phyloP scores from a whole-genome alignment of 2,113 vertebrate species.

The Chascanopsetta lugubris region DNA sequence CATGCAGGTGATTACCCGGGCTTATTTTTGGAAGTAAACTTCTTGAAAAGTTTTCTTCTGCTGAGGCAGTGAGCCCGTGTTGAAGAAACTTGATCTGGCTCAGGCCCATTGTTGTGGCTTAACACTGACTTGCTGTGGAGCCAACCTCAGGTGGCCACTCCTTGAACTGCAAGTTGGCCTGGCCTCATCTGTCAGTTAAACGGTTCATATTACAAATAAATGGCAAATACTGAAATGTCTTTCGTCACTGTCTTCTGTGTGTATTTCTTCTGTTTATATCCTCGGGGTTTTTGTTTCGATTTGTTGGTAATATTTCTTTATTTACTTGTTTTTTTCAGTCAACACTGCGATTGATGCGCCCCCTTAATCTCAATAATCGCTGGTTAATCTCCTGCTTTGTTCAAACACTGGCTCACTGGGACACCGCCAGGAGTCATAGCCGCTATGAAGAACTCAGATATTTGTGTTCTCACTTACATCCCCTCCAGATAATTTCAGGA shows the following conservation, averaged over 20 bases:
- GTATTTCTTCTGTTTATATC: too few relatives aligned
- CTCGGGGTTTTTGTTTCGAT: too few relatives aligned
- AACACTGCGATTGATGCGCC: too few relatives aligned
- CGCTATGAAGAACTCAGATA: background rate
- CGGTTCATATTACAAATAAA: too few relatives aligned
- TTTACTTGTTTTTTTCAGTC: too few relatives aligned
- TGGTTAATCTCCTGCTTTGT: background rate
- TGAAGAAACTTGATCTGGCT: background rate
- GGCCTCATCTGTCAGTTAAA: too few relatives aligned
- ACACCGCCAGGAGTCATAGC: background rate
- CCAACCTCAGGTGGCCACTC: too few relatives aligned
- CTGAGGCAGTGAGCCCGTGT: background rate
- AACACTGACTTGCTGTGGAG: background rate
- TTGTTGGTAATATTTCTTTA: too few relatives aligned
- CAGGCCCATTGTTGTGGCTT: background rate
- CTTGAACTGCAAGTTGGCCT: too few relatives aligned
- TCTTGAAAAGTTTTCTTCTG: background rate
- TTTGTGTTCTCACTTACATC: background rate
- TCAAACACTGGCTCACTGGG: background rate
- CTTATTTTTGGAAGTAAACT: background rate
- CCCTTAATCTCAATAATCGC: too few relatives aligned
- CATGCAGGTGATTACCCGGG: background rate
- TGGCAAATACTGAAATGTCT: too few relatives aligned
- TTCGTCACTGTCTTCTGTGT: background rate
- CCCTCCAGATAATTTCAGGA: background rate